These are phyloP conservation scores for Lepeophtheirus salmonis DNA, from an alignment of 1,140 invertebrate genomes.

Conservation along the genomic window DNA sequence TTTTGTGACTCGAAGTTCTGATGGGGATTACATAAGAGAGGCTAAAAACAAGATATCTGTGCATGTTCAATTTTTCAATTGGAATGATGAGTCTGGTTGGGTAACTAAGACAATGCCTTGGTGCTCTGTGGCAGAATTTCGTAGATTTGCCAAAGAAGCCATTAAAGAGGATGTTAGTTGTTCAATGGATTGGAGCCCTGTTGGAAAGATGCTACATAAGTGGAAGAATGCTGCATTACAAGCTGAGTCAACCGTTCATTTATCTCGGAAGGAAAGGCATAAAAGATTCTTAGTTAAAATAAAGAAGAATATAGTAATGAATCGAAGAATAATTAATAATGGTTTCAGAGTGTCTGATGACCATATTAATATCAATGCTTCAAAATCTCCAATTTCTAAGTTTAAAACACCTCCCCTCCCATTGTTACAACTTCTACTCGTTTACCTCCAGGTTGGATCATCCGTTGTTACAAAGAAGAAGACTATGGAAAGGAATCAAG, in stretches of 20 bases:
- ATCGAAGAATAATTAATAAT: no score
- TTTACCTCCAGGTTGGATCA: not conserved
- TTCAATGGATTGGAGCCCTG: not conserved
- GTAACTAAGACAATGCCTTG: conserved; percentile 1
- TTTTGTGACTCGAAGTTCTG: conserved; percentile 10
- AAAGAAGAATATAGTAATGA: no score
- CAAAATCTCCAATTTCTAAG: no score
- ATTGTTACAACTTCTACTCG: not conserved
- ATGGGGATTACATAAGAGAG: not conserved
- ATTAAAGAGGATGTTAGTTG: not conserved
- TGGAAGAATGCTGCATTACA: conserved; percentile 9
- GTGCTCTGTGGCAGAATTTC: conserved; percentile 1
- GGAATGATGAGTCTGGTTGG: conserved; percentile 19
- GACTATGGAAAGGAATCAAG: not conserved
- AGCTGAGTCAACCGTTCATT: not conserved
- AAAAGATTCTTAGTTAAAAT: not conserved
- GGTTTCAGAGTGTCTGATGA: no score
- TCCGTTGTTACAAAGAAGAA: not conserved
- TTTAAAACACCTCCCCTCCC: no score
- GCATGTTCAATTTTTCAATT: conserved; percentile 16
- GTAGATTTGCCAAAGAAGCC: not conserved
- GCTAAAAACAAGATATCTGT: not conserved
- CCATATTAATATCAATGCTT: no score
- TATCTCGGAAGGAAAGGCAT: conserved; percentile 13
- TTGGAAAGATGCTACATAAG: not conserved